Conservation (phyloP, 2,888 invertebrate genomes). For the Ditula angustiorana region DNA sequence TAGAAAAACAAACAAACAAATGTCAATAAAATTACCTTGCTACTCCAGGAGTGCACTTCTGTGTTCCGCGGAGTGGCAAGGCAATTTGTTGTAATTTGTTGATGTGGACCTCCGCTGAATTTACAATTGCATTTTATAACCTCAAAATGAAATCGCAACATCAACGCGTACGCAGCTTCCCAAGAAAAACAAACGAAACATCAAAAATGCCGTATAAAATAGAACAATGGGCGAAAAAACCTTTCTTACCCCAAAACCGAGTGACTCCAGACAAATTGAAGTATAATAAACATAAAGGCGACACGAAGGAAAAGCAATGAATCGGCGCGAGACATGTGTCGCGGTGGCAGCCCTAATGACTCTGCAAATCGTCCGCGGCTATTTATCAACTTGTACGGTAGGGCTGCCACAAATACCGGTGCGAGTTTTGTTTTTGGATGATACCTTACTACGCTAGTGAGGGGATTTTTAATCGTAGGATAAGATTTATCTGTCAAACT, state of each 20-base stretch:
- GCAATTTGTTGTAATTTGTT: no score
- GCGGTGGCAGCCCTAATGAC: conserved; percentile 42
- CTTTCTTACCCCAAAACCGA: conserved; percentile 16
- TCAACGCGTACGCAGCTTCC: no score
- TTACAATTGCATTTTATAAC: no score
- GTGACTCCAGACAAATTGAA: conserved; percentile 40
- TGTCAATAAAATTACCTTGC: no score
- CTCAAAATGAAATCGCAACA: no score
- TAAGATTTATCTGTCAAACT: no score
- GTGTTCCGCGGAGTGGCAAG: no score
- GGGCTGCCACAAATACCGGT: conserved; percentile 24
- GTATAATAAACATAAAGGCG: conserved; percentile 38
- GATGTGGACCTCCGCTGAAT: no score
- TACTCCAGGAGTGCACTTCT: no score
- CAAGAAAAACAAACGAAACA: not conserved
- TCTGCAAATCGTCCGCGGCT: conserved; percentile 41
- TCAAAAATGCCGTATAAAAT: not conserved
- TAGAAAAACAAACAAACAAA: no score
- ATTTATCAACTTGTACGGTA: conserved; percentile 40
- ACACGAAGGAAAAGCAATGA: conserved; percentile 31
- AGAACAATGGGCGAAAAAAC: conserved; percentile 31
- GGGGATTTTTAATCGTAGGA: no score
- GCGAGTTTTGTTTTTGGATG: conserved; percentile 9
- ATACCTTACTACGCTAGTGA: no score
- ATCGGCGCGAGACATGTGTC: conserved; percentile 40